A percentile compares a stretch with the other conserved stretches of the same genome.
phyloP scores from a whole-genome alignment of 2,113 vertebrate species.

The Callaeas wilsoni region DNA sequence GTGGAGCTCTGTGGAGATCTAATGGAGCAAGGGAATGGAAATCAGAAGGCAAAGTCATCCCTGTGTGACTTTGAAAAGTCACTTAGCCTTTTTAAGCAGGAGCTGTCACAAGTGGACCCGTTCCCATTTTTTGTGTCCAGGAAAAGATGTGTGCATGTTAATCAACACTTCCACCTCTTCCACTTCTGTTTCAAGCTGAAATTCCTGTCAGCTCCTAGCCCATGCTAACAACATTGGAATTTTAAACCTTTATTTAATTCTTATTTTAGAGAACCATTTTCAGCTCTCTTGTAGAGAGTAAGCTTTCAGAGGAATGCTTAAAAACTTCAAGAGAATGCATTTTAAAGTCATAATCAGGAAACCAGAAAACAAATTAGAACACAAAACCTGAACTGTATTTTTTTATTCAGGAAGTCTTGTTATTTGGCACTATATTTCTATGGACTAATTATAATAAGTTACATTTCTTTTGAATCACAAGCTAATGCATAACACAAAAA shows the following conservation, averaged over 20 bases:
- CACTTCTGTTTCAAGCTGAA: background rate
- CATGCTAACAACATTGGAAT: background rate
- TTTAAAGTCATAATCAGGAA: background rate
- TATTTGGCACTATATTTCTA: background rate
- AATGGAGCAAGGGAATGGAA: background rate
- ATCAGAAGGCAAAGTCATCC: conserved; percentile 4
- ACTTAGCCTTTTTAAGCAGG: background rate
- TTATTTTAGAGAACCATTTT: background rate
- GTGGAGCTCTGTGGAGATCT: background rate
- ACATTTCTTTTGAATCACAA: background rate
- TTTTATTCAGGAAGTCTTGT: background rate
- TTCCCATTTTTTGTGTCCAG: background rate
- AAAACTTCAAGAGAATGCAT: background rate
- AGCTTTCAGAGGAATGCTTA: background rate
- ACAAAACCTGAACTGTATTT: background rate
- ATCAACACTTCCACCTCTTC: background rate
- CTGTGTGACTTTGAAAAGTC: conserved; percentile 30
- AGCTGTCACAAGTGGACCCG: background rate
- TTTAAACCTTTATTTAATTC: background rate
- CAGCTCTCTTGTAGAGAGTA: background rate
- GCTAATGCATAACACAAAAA: background rate
- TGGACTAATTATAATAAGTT: background rate
- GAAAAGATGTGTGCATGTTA: background rate
- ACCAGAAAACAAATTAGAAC: background rate
- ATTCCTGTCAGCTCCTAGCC: background rate